Evolutionary conservation across 2,113 vertebrate species (phyloP).

Genomic region (Prinia subflava): DNA sequence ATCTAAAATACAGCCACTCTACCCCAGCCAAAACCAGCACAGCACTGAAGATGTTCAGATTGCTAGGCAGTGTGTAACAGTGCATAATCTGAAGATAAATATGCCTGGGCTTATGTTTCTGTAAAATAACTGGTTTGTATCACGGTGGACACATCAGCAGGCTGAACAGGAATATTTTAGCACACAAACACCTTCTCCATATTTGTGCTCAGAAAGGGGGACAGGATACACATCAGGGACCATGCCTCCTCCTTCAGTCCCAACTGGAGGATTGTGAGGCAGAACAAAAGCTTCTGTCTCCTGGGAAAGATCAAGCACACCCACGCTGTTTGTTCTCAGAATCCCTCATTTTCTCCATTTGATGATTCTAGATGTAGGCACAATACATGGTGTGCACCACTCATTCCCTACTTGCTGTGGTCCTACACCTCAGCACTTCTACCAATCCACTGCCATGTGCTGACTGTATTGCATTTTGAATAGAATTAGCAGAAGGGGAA

Average conservation of each 20-base stretch:
- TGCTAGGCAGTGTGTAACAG: background rate
- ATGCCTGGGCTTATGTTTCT: background rate
- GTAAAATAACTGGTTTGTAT: background rate
- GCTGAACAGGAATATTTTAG: background rate
- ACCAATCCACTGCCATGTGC: background rate
- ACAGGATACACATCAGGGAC: background rate
- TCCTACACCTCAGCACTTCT: background rate
- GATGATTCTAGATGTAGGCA: background rate
- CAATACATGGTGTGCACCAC: rapidly evolving
- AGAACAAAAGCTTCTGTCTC: background rate
- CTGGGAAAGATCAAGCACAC: background rate
- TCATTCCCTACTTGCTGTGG: background rate
- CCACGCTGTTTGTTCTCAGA: background rate
- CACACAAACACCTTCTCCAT: background rate
- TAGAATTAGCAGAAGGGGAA: background rate
- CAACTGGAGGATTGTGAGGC: background rate
- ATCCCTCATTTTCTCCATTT: background rate
- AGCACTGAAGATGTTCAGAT: background rate
- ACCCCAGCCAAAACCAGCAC: background rate
- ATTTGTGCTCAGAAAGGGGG: background rate
- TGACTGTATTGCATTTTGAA: background rate
- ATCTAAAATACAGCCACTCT: background rate
- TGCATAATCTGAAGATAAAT: background rate
- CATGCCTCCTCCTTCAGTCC: background rate
- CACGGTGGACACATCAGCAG: background rate